phyloP scores from a whole-genome alignment of 2,113 vertebrate genomes.

The Xiphorhynchus elegans region DNA sequence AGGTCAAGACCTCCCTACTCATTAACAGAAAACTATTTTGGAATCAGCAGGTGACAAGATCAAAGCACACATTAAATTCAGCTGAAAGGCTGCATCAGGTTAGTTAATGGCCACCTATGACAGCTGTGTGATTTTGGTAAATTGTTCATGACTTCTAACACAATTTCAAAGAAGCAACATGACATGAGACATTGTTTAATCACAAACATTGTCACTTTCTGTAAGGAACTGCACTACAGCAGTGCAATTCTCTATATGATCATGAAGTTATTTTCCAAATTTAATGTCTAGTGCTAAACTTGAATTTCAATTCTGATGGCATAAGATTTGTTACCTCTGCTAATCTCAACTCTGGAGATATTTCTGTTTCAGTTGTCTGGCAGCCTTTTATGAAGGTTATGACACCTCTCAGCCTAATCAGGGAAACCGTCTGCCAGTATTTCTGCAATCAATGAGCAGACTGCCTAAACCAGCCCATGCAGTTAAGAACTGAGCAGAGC shows the following conservation, averaged over 20 bases:
- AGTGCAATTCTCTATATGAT: background rate
- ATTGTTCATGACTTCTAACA: background rate
- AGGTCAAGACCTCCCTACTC: background rate
- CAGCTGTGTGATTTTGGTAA: background rate
- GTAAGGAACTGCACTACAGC: background rate
- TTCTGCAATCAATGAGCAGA: background rate
- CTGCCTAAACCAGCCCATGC: background rate
- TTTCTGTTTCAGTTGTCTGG: background rate
- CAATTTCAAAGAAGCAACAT: background rate
- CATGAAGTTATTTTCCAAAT: background rate
- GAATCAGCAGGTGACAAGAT: background rate
- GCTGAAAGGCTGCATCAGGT: background rate
- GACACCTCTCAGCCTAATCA: constrained; percentile 1
- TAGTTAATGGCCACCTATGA: background rate
- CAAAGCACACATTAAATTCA: background rate
- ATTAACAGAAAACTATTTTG: background rate
- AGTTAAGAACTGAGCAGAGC: background rate
- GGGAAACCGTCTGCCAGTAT: background rate
- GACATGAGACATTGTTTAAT: background rate
- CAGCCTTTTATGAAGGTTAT: background rate
- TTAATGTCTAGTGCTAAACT: background rate
- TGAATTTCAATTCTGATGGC: background rate
- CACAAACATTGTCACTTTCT: background rate
- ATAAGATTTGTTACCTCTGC: background rate
- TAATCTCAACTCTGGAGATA: background rate